Base-by-base conservation (phyloP, 2,113 vertebrate genomes). In the Ailuropoda melanoleuca region DNA sequence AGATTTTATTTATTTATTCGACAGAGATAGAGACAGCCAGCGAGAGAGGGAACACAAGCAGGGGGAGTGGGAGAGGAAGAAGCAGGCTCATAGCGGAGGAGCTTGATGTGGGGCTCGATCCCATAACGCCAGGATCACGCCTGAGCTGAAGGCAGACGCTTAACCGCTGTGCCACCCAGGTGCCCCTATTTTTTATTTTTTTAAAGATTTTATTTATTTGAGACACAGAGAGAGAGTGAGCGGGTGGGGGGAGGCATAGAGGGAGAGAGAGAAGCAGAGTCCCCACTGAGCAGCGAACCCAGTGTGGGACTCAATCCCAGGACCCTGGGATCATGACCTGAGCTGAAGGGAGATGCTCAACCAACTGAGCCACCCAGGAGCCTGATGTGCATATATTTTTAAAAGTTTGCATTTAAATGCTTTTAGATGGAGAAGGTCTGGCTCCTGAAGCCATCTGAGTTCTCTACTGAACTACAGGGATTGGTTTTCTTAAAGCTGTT, bases 371-470 rank as follows among this genome's bases (percentile, higher is more conserved):
- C 26, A 66, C 14, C 31, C 62, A 66, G 14, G 62, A 34, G 62
- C 31, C 31, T 0, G 66, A 62, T n/a, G 82, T 96, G 53, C 6
- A 81, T 10, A 17, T 85, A 85, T 91, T 75, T 88, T 88, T 21
- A 48, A 84, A 92, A 82, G 77, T 96, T 83, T 93, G 75, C 39
- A 68, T 89, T 53, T 93, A 60, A 90, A 90, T 93, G 43, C 13
- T 87, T 93, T 70, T 43, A 46, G 53, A 95, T 19, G 81, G 87
- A 96, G 66, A 80, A 58, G 21, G 1, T 78, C 66, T 62, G 48
- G 23, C 29, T 9, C 53, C 50, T 95, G 88, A 81, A 77, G 66
- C 9, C 68, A 74, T 80, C 11, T 26, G 23, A 86, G 43, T 96
- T 85, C 80, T 86, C 43, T 55, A 34, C 39, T 89, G 39, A 60